These are phyloP conservation scores for Campoletis raptor DNA, from an alignment of 2,888 invertebrate species.

Conservation along the genomic window DNA sequence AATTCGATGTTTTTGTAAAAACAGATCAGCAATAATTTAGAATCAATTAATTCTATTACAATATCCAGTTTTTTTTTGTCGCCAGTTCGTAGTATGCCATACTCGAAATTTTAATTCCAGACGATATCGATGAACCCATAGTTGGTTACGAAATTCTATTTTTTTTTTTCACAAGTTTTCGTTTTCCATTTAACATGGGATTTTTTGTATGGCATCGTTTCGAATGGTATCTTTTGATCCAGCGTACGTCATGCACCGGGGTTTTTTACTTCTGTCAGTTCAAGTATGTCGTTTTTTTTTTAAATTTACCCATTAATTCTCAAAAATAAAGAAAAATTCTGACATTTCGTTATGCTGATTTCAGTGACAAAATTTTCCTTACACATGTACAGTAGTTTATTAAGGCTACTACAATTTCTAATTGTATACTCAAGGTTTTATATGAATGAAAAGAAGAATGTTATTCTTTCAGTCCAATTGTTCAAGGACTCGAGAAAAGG, in stretches of 20 bases:
- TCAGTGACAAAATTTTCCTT: conserved; percentile 46
- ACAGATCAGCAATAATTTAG: conserved; percentile 60
- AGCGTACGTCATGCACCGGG: conserved; percentile 17
- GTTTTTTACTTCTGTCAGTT: conserved; percentile 2
- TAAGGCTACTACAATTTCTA: conserved; percentile 66
- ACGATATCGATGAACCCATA: conserved; percentile 13
- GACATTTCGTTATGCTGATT: conserved; percentile 22
- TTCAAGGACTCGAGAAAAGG: not conserved
- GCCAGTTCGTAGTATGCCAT: conserved; percentile 13
- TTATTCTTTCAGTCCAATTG: not conserved
- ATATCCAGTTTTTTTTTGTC: conserved; percentile 14
- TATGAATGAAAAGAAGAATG: not conserved
- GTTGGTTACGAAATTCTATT: conserved; percentile 10
- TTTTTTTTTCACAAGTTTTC: not conserved
- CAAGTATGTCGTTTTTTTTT: conserved; percentile 6
- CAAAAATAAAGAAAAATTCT: conserved; percentile 49
- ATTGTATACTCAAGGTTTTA: conserved; percentile 64
- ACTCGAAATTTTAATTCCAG: conserved; percentile 24
- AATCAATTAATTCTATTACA: conserved; percentile 51
- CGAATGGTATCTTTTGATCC: conserved; percentile 10
- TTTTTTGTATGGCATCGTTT: not conserved
- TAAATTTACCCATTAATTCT: conserved; percentile 31
- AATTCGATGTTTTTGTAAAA: conserved; percentile 54
- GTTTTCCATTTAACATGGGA: not conserved
- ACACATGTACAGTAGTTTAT: conserved; percentile 49